Evolutionary conservation across 2,888 invertebrate species (phyloP).

Genomic region (Linnaemya vulpina): DNA sequence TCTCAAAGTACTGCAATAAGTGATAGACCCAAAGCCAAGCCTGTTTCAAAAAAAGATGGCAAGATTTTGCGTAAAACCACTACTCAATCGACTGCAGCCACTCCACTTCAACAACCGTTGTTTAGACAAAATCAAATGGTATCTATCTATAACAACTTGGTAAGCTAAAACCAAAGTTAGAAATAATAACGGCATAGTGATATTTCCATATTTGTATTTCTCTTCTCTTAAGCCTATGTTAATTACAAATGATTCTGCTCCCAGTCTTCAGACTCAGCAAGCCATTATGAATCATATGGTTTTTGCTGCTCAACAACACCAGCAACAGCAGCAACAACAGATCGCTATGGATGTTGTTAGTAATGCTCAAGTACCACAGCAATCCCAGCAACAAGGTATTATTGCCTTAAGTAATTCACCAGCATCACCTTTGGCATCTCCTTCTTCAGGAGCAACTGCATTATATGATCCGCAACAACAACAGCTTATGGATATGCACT

Average conservation of each 20-base stretch:
- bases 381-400: slow-evolving; percentile 72
- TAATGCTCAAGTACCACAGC: slow-evolving; percentile 72
- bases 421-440: slow-evolving; percentile 79
- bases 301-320: slow-evolving; percentile 78
- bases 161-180: slow-evolving; percentile 74
- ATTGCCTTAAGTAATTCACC: slow-evolving; percentile 79
- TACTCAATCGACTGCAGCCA: slow-evolving; percentile 81
- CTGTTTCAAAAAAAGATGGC: slow-evolving; percentile 90
- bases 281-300: slow-evolving; percentile 76
- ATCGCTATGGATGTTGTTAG: slow-evolving; percentile 73
- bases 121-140: slow-evolving; percentile 83
- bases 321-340: slow-evolving; percentile 74
- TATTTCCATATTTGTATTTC: not conserved
- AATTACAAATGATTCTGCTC: slow-evolving; percentile 76
- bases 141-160: slow-evolving; percentile 83
- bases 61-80: slow-evolving; percentile 87
- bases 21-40: slow-evolving; percentile 92
- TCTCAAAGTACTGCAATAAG: slow-evolving; percentile 89
- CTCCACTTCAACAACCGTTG: slow-evolving; percentile 80
- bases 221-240: slow-evolving; percentile 75
- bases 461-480: slow-evolving; percentile 66
- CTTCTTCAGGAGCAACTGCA: slow-evolving; percentile 73
- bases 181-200: not conserved
- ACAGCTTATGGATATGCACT: slow-evolving; percentile 66
- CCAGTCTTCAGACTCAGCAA: slow-evolving; percentile 75